A percentile compares a stretch with the other conserved stretches of the same genome.
Evolutionary conservation across 2,888 invertebrate genomes (phyloP).

Genomic region (Drosophila neotestacea): DNA sequence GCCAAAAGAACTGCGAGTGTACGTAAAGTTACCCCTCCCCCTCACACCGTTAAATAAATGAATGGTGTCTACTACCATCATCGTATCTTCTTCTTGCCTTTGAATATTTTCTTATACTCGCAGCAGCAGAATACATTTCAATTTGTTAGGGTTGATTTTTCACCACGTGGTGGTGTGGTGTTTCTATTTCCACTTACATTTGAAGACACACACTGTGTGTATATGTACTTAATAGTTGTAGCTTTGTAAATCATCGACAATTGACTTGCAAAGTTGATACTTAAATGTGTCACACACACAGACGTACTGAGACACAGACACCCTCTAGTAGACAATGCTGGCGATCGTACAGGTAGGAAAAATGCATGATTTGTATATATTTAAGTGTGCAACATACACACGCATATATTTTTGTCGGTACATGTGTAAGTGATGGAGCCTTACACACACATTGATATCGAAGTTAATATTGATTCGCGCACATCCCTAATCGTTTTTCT

Average conservation of each 20-base stretch:
- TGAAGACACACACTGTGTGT: not conserved
- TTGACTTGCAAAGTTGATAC: slow-evolving; percentile 37
- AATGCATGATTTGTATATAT: slow-evolving; percentile 24
- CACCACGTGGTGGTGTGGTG: slow-evolving; percentile 73
- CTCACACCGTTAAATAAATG: too few species aligned
- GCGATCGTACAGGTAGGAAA: slow-evolving; percentile 47
- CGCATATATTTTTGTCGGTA: not conserved
- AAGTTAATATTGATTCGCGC: not conserved
- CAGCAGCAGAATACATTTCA: slow-evolving; percentile 35
- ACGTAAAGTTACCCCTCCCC: too few species aligned
- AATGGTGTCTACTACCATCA: slow-evolving; percentile 11
- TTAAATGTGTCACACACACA: slow-evolving; percentile 37
- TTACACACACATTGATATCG: not conserved
- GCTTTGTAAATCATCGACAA: slow-evolving; percentile 49
- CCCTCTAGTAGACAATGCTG: slow-evolving; percentile 5
- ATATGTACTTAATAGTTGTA: slow-evolving; percentile 4
- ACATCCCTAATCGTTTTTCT: not conserved
- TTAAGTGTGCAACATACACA: not conserved
- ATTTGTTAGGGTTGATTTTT: slow-evolving; percentile 79
- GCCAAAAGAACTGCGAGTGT: not conserved
- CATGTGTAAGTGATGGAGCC: slow-evolving; percentile 2
- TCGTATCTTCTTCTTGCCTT: slow-evolving; percentile 40
- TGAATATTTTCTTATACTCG: slow-evolving; percentile 21
- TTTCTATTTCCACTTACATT: slow-evolving; percentile 37
- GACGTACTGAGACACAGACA: not conserved